phyloP scores from a whole-genome alignment of 2,797 vertebrate species.

The Sebastes hopkinsi region DNA sequence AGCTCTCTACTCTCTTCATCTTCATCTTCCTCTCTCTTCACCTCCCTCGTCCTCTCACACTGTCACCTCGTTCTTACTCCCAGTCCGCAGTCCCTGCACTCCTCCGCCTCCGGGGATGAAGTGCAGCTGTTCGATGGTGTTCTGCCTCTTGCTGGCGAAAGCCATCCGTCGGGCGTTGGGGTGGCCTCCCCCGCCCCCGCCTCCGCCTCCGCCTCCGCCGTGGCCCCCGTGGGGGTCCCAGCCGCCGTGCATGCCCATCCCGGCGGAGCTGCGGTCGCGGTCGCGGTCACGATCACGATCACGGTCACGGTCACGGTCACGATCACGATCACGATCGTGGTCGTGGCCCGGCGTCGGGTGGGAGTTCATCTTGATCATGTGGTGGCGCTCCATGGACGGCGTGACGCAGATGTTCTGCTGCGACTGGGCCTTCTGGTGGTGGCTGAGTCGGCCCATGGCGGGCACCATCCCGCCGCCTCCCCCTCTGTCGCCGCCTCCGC shows the following conservation, averaged over 20 bases:
- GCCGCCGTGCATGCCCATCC: constrained; percentile 64
- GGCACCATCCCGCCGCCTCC: constrained; percentile 71
- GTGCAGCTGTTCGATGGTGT: constrained; percentile 92
- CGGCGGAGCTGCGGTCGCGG: constrained; percentile 71
- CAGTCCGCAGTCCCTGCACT: constrained; percentile 86
- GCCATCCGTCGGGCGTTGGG: constrained; percentile 84
- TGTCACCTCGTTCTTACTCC: constrained; percentile 93
- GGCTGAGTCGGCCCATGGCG: constrained; percentile 79
- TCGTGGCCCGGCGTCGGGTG: constrained; percentile 84
- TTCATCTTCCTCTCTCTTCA: constrained; percentile 11
- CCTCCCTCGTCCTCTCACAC: constrained; percentile 76
- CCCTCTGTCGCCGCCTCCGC: constrained; percentile 58
- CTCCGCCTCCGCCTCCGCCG: constrained; percentile 27
- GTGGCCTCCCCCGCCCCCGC: constrained; percentile 51
- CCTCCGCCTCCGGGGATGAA: constrained; percentile 89
- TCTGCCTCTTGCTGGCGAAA: constrained; percentile 89
- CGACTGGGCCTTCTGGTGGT: constrained; percentile 88
- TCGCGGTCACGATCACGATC: constrained; percentile 77
- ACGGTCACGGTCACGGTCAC: not conserved
- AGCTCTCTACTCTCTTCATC: not conserved
- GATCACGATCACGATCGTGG: constrained; percentile 70
- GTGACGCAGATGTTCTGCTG: constrained; percentile 87
- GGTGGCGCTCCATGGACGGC: constrained; percentile 87
- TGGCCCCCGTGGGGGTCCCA: constrained; percentile 63
- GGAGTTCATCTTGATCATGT: constrained; percentile 92